Percentiles rank a stretch among this genome's conserved stretches.
Conservation (phyloP, 2,797 vertebrate genomes). For the Sebastes reedi region DNA sequence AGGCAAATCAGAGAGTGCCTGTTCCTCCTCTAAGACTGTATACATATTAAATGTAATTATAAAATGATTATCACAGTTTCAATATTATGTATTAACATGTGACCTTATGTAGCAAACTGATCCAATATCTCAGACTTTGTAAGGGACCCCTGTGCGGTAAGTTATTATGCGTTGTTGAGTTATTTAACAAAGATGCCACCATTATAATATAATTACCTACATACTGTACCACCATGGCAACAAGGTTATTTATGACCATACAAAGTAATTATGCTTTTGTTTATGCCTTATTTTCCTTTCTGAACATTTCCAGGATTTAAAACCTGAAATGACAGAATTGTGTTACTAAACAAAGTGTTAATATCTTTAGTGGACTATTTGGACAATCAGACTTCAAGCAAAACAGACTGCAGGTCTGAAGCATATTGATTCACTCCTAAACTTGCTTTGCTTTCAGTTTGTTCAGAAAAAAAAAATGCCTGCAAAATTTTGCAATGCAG, state of each 20-base stretch:
- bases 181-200: not conserved
- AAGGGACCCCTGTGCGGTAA: not conserved
- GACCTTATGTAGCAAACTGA: not conserved
- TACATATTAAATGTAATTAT: not conserved
- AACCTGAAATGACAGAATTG: not conserved
- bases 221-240: not conserved
- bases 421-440: not conserved
- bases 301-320: not conserved
- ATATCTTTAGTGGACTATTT: not conserved
- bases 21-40: not conserved
- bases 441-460: not conserved
- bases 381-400: not conserved
- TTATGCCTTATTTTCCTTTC: not conserved
- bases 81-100: not conserved
- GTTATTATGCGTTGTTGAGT: not conserved
- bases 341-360: not conserved
- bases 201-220: not conserved
- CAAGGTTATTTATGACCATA: not conserved
- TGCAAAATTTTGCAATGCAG: not conserved
- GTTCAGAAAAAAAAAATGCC: not conserved
- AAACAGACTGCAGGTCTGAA: not conserved
- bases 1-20: not conserved
- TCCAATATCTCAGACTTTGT: not conserved
- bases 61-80: not conserved
- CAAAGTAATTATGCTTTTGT: not conserved